phyloP scores from a whole-genome alignment of 2,113 vertebrate genomes.

The Sporophila hypoxantha region DNA sequence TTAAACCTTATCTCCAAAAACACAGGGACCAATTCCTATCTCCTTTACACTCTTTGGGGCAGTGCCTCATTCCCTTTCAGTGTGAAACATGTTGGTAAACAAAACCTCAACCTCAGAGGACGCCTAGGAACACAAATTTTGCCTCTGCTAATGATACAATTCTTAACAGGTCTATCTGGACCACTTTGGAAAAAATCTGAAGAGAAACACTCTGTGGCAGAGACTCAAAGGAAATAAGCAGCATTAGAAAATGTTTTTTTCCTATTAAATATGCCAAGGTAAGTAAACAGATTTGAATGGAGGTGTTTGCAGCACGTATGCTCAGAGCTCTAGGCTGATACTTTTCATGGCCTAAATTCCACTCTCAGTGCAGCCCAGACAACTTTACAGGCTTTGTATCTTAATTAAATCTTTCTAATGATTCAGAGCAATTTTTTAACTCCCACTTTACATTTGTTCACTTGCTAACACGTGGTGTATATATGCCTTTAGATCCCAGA shows the following conservation, averaged over 20 bases:
- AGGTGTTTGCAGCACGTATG: neutral
- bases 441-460: conserved; percentile 25
- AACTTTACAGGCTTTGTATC: conserved; percentile 33
- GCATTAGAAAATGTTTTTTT: neutral
- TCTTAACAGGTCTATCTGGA: neutral
- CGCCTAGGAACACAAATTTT: neutral
- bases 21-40: neutral
- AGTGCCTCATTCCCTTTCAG: neutral
- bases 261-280: neutral
- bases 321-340: neutral
- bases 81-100: rapidly evolving
- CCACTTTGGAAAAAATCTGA: neutral
- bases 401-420: conserved; percentile 59
- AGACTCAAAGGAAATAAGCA: neutral
- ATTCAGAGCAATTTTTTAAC: conserved; percentile 42
- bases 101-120: neutral
- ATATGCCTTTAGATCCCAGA: conserved; percentile 19
- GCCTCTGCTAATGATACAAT: neutral
- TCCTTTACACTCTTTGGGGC: neutral
- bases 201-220: neutral
- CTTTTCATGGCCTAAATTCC: neutral
- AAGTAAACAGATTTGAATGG: neutral
- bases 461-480: neutral
- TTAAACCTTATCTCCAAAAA: neutral
- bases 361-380: neutral